Evolutionary conservation across 35 echinoderm and acorn worm genomes (phyloP), one percentile per base, ranked within the genome.

Genomic region (Patiria miniata): DNA sequence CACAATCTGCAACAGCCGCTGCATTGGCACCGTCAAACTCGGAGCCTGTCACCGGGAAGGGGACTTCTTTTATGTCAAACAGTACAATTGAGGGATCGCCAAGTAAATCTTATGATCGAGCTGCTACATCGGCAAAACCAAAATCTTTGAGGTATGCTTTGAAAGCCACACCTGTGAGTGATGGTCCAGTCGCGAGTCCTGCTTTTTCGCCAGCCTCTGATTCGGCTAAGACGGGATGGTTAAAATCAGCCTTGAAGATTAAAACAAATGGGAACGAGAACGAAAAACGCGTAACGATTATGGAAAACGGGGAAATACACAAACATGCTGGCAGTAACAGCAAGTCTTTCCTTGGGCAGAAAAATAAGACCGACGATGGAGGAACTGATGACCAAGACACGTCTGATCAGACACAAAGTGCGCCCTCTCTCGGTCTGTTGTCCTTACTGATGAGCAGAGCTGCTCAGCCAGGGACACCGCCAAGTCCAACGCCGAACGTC

Each of bases 171-270:
- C 52, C 55, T 15, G 18, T 32, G 68, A 53, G 61, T 21, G 22
- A 30, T 51, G 21, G 18, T 78, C 55, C 52, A 55, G n/a, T n/a
- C n/a, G n/a, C n/a, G n/a, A n/a, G n/a, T n/a, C n/a, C n/a, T n/a
- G n/a, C n/a, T n/a, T n/a, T n/a, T n/a, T 59, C 36, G 14, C 32
- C 47, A 32, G 47, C 0, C 15, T n/a, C 5, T 78, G 30, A 50
- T 9, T 36, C 65, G 8, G 68, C 21, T 36, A 33, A 59, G 7
- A 33, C 39, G 1, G 32, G 21, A 50, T 52, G 87, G 87, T 39
- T 82, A n/a, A 89, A 89, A 33, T 73, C 87, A 14, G 52, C 87
- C 1, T 23, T 89, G 53, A 89, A 89, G 61, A 68, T 30, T n/a
- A 82, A 28, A 80, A 38, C 15, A 15, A 40, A 39, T 40, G 21